Base-by-base conservation (phyloP, 2,797 vertebrate species). In the Apogon talboti region DNA sequence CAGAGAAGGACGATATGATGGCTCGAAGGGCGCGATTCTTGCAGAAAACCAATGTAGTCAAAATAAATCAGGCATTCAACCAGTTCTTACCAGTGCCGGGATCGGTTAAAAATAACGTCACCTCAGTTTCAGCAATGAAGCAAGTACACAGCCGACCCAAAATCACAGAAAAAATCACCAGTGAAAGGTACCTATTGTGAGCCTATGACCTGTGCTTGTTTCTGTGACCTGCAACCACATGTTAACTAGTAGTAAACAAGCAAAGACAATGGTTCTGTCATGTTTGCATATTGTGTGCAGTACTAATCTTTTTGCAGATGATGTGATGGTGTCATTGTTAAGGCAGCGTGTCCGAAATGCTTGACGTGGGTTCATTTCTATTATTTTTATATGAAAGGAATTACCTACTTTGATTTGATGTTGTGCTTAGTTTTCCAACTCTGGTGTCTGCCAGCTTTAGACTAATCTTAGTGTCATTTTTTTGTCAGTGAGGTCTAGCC, bases 1-100 rank as follows among this genome's bases (percentile, higher is more conserved):
- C 70, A 56, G 90, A 91, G 58, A 96, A 95, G 82, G 95, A 96
- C 50, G 95, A 96, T 74, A 95, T 95, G 94, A 85, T 95, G 89
- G 85, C 93, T 69, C 93, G 94, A 54, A 93, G 93, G 81, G 91
- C 93, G 1, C 83, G 89, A 59, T 82, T 72, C 9, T 91, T 85
- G 60, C 91, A 82, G 13, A 95, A 93, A 79, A 52, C 16, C 3
- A 63, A 11, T 1, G 43, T 66, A 54, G 82, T 59, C 24, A 82
- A 44, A 74, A 79, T 55, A 15, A 84, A 61, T 42, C 90, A 82
- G 0, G 0, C 35, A 12, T 79, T 85, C 60, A 90, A 72, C 21
- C 86, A 60, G 52, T 86, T 87, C 90, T 79, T 93, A 78, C 86
- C 94, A 8, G 78, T 90, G 33, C 91, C 94, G 65, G 94, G 90